phyloP scores from a whole-genome alignment of 1,140 invertebrate genomes.

The Lepidotrigona ventralis region DNA sequence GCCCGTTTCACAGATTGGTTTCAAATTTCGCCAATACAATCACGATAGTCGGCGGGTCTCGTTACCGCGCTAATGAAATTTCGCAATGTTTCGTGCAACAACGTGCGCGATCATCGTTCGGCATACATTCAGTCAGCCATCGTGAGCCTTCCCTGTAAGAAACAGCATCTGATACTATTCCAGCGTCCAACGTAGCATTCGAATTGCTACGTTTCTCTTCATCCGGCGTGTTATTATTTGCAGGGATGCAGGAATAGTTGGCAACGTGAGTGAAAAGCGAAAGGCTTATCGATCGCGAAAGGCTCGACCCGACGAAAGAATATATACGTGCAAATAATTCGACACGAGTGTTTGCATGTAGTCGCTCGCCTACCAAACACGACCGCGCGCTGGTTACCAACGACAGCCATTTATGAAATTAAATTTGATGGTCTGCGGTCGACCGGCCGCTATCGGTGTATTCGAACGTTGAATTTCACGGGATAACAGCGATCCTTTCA shows the following conservation, averaged over 20 bases:
- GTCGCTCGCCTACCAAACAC: conserved; percentile 28
- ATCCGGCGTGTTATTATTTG: too few species aligned
- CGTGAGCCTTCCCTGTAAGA: not conserved
- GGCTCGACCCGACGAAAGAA: not conserved
- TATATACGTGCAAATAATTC: conserved; percentile 29
- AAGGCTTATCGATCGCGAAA: not conserved
- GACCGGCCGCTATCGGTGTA: conserved; percentile 38
- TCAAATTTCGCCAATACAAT: not conserved
- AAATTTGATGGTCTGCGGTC: conserved; percentile 67
- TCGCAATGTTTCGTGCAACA: not conserved
- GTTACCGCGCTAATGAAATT: not conserved
- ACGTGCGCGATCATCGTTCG: not conserved
- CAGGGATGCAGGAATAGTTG: too few species aligned
- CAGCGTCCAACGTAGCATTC: too few species aligned
- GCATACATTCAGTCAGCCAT: not conserved
- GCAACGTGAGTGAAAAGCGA: not conserved
- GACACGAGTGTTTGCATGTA: conserved; percentile 40
- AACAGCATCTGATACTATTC: not conserved
- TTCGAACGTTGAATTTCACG: conserved; percentile 41
- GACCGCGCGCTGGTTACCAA: conserved; percentile 26
- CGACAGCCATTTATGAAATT: conserved; percentile 70
- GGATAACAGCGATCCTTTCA: conserved; percentile 46
- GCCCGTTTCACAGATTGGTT: not conserved
- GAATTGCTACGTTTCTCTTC: too few species aligned
- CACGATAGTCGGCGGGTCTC: not conserved